Percentiles rank a stretch among this genome's conserved stretches.
Conservation (phyloP, 2,888 invertebrate genomes). For the Subacronicta megacephala region DNA sequence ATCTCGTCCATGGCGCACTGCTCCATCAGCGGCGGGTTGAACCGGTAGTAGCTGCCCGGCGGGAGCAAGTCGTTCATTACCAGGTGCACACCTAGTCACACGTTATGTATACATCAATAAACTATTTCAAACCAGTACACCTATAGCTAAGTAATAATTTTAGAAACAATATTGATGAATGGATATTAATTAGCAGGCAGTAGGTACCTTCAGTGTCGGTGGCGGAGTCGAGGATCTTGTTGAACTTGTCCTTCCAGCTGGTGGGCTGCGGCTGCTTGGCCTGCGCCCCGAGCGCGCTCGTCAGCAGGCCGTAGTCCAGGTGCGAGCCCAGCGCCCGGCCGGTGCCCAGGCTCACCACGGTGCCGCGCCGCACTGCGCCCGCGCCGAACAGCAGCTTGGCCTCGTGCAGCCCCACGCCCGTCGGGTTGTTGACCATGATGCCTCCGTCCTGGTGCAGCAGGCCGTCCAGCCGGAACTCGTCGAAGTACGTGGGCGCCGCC, state of each 20-base stretch:
- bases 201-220: conserved; percentile 95
- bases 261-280: conserved; percentile 67
- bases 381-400: conserved; percentile 95
- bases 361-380: conserved; percentile 90
- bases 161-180: too few relatives aligned
- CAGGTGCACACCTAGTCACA: conserved; percentile 92
- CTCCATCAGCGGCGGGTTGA: conserved; percentile 96
- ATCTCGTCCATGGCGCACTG: conserved; percentile 95
- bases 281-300: conserved; percentile 6
- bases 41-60: conserved; percentile 93
- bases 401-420: conserved; percentile 96
- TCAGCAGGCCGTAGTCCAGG: conserved; percentile 30
- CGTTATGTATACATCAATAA: background rate
- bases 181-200: too few relatives aligned
- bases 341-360: conserved; percentile 96
- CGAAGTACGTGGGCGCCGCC: conserved; percentile 97
- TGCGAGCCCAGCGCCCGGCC: conserved; percentile 85
- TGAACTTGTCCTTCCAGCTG: conserved; percentile 94
- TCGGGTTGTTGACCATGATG: conserved; percentile 96
- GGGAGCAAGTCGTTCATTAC: conserved; percentile 94
- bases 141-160: too few relatives aligned
- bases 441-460: conserved; percentile 94
- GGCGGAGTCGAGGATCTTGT: conserved; percentile 95
- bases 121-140: too few relatives aligned
- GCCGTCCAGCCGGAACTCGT: conserved; percentile 93